These are phyloP conservation scores for Netelia fuscicornis DNA, from an alignment of 2,888 invertebrate species.

Conservation along the genomic window DNA sequence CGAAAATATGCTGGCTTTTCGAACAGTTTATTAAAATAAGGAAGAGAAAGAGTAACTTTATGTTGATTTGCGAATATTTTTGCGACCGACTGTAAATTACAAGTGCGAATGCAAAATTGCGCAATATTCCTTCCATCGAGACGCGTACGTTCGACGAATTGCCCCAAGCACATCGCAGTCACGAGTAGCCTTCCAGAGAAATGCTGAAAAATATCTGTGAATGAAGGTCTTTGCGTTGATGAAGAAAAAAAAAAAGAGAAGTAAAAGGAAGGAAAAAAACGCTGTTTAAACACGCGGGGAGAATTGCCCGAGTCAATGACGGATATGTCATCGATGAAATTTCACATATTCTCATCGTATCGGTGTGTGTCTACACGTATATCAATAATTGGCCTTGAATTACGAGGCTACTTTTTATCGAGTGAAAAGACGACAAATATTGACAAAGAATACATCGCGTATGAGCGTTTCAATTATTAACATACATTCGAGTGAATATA, in stretches of 20 bases:
- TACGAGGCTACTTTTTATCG: constrained; percentile 36
- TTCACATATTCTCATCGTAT: neutral
- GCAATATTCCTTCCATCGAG: no score
- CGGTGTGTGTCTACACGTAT: neutral
- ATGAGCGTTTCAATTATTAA: constrained; percentile 14
- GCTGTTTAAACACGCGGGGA: neutral
- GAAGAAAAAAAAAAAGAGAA: constrained; percentile 21
- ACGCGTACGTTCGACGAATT: no score
- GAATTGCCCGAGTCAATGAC: neutral
- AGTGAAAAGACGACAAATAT: constrained; percentile 53
- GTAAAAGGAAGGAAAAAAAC: constrained; percentile 4
- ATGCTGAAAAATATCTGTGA: no score
- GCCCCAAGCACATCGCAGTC: no score
- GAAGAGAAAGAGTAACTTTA: no score
- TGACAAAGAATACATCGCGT: constrained; percentile 38
- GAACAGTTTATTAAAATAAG: no score
- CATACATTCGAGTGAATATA: constrained; percentile 31
- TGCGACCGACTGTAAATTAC: no score
- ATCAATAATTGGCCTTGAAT: constrained; percentile 44
- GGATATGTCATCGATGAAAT: constrained; percentile 17
- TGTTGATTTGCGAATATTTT: no score
- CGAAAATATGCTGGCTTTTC: no score
- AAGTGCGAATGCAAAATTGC: no score
- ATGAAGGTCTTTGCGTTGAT: no score
- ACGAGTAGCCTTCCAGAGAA: no score